These are phyloP conservation scores for Eupristina koningsbergeri DNA, from an alignment of 1,140 invertebrate species.

Conservation along the genomic window DNA sequence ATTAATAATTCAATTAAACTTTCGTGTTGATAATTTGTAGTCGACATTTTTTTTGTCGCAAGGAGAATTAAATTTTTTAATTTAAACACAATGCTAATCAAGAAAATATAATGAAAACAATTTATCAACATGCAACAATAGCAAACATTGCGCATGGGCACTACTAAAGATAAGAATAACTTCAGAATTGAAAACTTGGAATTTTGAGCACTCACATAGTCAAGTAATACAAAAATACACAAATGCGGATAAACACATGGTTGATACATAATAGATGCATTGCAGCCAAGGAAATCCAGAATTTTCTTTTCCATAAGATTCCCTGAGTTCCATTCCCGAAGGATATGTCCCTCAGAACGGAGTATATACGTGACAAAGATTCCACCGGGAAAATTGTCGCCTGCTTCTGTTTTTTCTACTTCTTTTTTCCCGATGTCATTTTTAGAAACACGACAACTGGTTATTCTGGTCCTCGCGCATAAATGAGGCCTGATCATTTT, in stretches of 20 bases:
- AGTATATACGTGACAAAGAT: not conserved
- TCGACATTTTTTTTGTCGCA: not conserved
- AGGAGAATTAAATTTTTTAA: not conserved
- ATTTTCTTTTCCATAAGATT: not conserved
- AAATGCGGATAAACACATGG: not conserved
- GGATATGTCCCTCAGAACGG: not conserved
- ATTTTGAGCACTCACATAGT: not conserved
- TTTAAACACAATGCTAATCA: not conserved
- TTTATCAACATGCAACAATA: not conserved
- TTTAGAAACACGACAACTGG: not conserved
- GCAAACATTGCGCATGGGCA: not conserved
- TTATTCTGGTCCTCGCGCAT: constrained; percentile 14
- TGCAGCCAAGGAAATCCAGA: not conserved
- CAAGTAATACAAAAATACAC: not conserved
- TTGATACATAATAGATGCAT: not conserved
- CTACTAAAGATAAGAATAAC: not conserved
- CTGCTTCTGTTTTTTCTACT: not conserved
- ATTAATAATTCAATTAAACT: not conserved
- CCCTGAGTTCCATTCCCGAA: not conserved
- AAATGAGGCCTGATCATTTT: not conserved
- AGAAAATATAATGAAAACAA: not conserved
- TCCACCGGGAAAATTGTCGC: not conserved
- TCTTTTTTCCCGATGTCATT: not conserved
- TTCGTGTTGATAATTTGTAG: not conserved
- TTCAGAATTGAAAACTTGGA: not conserved